Evolutionary conservation across 2,888 invertebrate genomes (phyloP).

Genomic region (Dorcus parallelipipedus): DNA sequence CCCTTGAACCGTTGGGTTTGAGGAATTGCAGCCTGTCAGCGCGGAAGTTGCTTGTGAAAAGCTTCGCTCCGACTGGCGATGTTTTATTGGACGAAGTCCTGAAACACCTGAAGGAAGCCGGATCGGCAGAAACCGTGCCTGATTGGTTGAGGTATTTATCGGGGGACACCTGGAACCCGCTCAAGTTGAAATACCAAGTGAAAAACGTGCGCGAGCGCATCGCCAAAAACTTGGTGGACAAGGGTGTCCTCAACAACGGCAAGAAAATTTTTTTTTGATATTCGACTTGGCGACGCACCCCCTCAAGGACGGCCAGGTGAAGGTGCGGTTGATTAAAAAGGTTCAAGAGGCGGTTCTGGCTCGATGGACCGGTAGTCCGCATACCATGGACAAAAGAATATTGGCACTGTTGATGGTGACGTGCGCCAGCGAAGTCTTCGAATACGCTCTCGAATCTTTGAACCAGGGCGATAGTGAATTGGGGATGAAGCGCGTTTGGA

Average conservation of each 20-base stretch:
- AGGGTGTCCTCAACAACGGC: constrained; percentile 93
- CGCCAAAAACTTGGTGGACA: constrained; percentile 95
- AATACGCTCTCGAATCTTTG: constrained; percentile 94
- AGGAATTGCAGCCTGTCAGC: constrained; percentile 79
- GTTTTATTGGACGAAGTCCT: constrained; percentile 85
- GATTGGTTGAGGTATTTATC: constrained; percentile 97
- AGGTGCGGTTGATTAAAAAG: constrained; percentile 90
- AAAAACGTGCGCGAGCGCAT: constrained; percentile 94
- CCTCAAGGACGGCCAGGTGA: constrained; percentile 83
- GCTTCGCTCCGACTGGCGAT: constrained; percentile 89
- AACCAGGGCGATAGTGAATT: constrained; percentile 92
- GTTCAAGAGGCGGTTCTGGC: constrained; percentile 91
- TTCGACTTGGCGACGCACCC: constrained; percentile 99
- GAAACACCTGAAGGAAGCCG: constrained; percentile 92
- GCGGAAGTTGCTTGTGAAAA: constrained; percentile 71
- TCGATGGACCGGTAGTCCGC: constrained; percentile 90
- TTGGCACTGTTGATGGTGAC: constrained; percentile 86
- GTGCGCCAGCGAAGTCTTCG: constrained; percentile 92
- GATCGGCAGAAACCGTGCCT: constrained; percentile 89
- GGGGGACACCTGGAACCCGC: constrained; percentile 97
- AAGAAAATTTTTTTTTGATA: constrained; percentile 90
- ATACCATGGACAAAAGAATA: constrained; percentile 87
- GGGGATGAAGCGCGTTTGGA: constrained; percentile 89
- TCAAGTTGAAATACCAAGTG: constrained; percentile 91
- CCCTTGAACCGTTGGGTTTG: constrained; percentile 91